Evolutionary conservation across 2,113 vertebrate species (phyloP).

Genomic region (Osmerus eperlanus): DNA sequence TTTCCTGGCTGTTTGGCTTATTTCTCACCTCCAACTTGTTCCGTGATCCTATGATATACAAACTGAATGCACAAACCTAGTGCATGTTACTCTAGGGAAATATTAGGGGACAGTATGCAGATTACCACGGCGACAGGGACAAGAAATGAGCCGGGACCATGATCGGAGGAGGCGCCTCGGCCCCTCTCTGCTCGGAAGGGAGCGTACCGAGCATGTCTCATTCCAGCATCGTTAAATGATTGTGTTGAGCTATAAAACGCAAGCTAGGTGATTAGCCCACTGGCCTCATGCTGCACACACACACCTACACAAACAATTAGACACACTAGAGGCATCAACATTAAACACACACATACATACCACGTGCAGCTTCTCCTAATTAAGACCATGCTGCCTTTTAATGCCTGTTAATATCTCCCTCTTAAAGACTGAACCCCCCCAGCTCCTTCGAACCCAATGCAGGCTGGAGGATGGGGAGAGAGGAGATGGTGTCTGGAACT

Average conservation of each 20-base stretch:
- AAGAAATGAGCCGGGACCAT: background rate
- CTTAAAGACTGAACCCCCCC: constrained; percentile 47
- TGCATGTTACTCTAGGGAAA: background rate
- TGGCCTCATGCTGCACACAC: constrained; percentile 40
- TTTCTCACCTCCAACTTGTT: background rate
- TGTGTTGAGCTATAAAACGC: constrained; percentile 49
- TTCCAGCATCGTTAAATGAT: constrained; percentile 28
- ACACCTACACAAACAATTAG: constrained; percentile 5
- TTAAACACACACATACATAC: constrained; percentile 4
- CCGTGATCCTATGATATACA: background rate
- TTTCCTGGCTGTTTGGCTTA: background rate
- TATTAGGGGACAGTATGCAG: background rate
- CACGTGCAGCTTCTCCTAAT: constrained; percentile 56
- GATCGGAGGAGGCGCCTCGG: constrained; percentile 3
- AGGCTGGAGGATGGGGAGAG: background rate
- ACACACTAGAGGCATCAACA: constrained; percentile 16
- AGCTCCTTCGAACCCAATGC: constrained; percentile 47
- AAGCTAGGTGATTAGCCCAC: constrained; percentile 44
- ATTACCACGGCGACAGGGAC: constrained; percentile 3
- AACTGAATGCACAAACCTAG: constrained; percentile 5
- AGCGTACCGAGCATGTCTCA: constrained; percentile 17
- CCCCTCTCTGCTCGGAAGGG: constrained; percentile 4
- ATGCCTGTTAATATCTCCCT: constrained; percentile 59
- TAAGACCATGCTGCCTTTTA: constrained; percentile 61
- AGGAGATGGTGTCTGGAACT: no score